Conservation (phyloP, 2,113 vertebrate genomes). For the Etheostoma spectabile region DNA sequence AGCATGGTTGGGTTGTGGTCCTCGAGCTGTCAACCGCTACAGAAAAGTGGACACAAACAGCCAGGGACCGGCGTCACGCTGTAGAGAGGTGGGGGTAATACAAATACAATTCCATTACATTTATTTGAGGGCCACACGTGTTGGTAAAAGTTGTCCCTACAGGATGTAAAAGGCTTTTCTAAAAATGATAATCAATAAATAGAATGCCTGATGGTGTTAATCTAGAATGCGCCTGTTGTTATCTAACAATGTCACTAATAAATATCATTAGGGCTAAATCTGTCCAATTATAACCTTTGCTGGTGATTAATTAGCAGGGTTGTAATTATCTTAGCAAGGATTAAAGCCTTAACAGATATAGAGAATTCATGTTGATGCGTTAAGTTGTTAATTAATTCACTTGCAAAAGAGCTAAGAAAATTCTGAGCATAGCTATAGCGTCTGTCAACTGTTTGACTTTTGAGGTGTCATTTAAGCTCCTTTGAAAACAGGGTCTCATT, state of each 20-base stretch:
- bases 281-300: conserved; percentile 30
- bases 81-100: neutral
- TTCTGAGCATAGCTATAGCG: neutral
- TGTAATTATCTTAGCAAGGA: conserved; percentile 55
- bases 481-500: neutral
- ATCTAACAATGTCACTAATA: conserved; percentile 12
- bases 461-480: neutral
- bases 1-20: conserved; percentile 82
- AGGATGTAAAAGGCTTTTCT: neutral
- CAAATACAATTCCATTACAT: neutral
- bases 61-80: conserved; percentile 81
- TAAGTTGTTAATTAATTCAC: conserved; percentile 33
- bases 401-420: conserved; percentile 14
- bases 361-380: conserved; percentile 22
- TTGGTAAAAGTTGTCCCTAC: neutral
- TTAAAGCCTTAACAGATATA: conserved; percentile 44
- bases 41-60: conserved; percentile 93
- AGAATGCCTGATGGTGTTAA: neutral
- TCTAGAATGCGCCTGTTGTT: neutral
- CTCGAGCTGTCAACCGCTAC: conserved; percentile 93
- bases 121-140: neutral
- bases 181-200: neutral
- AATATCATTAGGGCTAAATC: conserved; percentile 37
- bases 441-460: neutral
- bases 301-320: conserved; percentile 36